Base-by-base conservation (phyloP, 2,113 vertebrate species). In the Argyrosomus japonicus region DNA sequence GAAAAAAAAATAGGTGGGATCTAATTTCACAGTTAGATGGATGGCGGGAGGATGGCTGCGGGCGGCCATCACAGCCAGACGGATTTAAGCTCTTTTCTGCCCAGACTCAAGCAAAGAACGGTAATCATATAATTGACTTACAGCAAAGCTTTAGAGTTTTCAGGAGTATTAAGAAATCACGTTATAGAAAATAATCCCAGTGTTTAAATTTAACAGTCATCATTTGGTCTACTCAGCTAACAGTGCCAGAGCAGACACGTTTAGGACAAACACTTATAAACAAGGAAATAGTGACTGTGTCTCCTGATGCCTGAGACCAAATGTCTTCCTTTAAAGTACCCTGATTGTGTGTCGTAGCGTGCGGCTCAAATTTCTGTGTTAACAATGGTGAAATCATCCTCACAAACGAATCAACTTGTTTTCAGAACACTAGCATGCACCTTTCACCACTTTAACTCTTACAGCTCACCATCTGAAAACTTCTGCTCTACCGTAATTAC, bases 21-120 rank as follows among this genome's bases (percentile, higher is more conserved):
- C 23, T 86, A 19, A 84, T 91, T 90, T 90, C 85, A 88, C 73
- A 68, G 67, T 21, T 27, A 62, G 76, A 43, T 4, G 12, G 56
- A 32, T 7, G 9, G 78, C n/a, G 18, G 69, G 43, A 10, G 14
- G 17, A 56, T 43, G 56, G 45, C 79, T 45, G 54, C 61, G 12
- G 68, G 53, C 23, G 15, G 56, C 50, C 14, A 12, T 25, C 58
- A 57, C 60, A 58, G 56, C 12, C 45, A 67, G 69, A 81, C 25
- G 9, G 32, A 58, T 73, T 76, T 51, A 76, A 89, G 70, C 77
- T 72, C 32, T 68, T 81, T 85, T 81, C 73, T 81, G 70, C 32
- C 29, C 62, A 9, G 56, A 79, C 75, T 10, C 21, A 10, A 9
- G 27, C 19, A 63, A 71, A 78, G 60, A 68, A 65, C 58, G 15